phyloP scores from a whole-genome alignment of 2,113 vertebrate genomes.

The Oncorhynchus keta region DNA sequence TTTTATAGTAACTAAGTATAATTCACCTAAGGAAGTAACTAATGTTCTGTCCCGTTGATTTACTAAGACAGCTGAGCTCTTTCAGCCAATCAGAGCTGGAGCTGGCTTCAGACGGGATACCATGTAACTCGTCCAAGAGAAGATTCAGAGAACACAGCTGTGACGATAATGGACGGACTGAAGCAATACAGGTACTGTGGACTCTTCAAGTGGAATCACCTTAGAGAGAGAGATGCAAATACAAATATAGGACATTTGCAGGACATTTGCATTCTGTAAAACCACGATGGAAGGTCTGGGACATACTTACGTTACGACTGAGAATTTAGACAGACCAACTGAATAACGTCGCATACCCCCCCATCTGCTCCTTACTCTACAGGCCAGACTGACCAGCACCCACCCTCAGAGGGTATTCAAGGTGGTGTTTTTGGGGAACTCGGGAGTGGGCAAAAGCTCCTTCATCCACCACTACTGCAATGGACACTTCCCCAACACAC shows the following conservation, averaged over 20 bases:
- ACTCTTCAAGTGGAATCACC: background rate
- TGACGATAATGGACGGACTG: slow-evolving; percentile 53
- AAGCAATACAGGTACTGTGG: slow-evolving; percentile 56
- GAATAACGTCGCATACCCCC: background rate
- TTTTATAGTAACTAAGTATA: background rate
- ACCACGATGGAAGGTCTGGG: background rate
- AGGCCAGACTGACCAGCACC: slow-evolving; percentile 48
- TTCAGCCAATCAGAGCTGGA: slow-evolving; percentile 40
- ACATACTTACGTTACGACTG: background rate
- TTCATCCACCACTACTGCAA: slow-evolving; percentile 83
- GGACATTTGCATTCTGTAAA: background rate
- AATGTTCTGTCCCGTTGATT: slow-evolving; percentile 43
- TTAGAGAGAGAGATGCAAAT: background rate
- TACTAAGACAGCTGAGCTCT: slow-evolving; percentile 59
- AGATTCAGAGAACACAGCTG: slow-evolving; percentile 37
- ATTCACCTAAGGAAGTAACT: slow-evolving; percentile 11
- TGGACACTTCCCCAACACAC: slow-evolving; percentile 65
- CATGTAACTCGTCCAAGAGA: slow-evolving; percentile 40
- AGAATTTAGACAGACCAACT: background rate
- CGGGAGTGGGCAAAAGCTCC: slow-evolving; percentile 82
- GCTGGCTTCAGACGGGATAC: slow-evolving; percentile 38
- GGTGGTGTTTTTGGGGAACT: slow-evolving; percentile 83
- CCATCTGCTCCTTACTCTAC: background rate
- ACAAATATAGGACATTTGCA: background rate
- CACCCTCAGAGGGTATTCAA: slow-evolving; percentile 74